These are phyloP conservation scores for Remorina albescens DNA, from an alignment of 2,797 vertebrate genomes.

Conservation along the genomic window DNA sequence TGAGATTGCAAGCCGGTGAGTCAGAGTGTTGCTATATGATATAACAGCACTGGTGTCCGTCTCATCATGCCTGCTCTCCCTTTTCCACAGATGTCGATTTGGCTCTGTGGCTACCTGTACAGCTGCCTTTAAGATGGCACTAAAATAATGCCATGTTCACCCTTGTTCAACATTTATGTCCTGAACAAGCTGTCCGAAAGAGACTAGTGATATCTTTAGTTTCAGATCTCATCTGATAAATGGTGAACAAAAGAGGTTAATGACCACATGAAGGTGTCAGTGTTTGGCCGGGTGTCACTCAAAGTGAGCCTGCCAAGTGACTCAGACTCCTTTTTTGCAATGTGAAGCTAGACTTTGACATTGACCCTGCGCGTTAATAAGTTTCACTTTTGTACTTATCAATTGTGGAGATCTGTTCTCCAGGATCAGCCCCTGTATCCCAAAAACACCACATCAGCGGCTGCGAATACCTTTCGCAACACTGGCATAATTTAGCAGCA, in stretches of 20 bases:
- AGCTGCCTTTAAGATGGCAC: too few species aligned
- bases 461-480: slow-evolving; percentile 30
- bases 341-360: slow-evolving; percentile 55
- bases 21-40: too few species aligned
- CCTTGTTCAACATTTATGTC: too few species aligned
- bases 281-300: slow-evolving; percentile 54
- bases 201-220: not conserved
- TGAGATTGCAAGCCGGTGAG: too few species aligned
- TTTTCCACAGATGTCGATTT: too few species aligned
- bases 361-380: slow-evolving; percentile 39
- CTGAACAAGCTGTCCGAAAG: not conserved
- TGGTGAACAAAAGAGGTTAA: slow-evolving; percentile 23
- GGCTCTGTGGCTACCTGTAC: too few species aligned
- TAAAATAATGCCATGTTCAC: too few species aligned
- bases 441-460: slow-evolving; percentile 27
- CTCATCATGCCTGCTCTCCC: too few species aligned
- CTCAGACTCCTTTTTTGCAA: slow-evolving; percentile 61
- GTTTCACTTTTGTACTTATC: slow-evolving; percentile 43
- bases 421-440: slow-evolving; percentile 51
- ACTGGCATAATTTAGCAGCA: slow-evolving; percentile 56
- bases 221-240: not conserved
- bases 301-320: slow-evolving; percentile 50
- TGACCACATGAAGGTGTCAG: slow-evolving; percentile 7
- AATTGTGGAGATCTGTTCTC: slow-evolving; percentile 35
- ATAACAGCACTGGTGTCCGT: too few species aligned